Base-by-base conservation (phyloP, 2,113 vertebrate species). In the Pachypanchax playfairii region DNA sequence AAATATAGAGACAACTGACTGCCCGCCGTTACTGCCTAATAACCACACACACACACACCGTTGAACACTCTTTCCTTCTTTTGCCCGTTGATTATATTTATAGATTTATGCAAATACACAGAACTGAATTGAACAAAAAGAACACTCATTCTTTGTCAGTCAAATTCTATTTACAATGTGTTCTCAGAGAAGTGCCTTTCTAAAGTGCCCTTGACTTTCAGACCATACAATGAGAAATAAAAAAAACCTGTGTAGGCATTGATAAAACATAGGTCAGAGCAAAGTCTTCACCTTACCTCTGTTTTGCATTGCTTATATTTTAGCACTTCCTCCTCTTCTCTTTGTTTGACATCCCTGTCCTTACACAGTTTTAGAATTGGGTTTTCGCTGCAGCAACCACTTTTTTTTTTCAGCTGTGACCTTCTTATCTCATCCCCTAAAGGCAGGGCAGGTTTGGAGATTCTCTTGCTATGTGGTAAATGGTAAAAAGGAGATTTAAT, bases 1-100 rank as follows among this genome's bases (percentile, higher is more conserved):
- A 90, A 85, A 88, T 89, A 89, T 88, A 89, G 85, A 82, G 67
- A 74, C 66, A 56, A 64, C 70, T 79, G 74, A 68, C 77, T 79
- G 75, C 52, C 74, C 79, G 79, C 76, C 77, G 72, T 68, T 86
- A 75, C 73, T 48, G 64, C 60, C 65, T 43, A 54, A 70, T 6
- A 70, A 47, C 52, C 71, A 60, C 41, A 51, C 24, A 31, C 43
- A 43, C 7, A 65, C 44, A 59, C 35, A 48, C 8, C 22, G 10
- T 39, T 65, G 18, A 33, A 28, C 22, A 35, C 48, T 25, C 36
- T 54, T 52, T 22, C 28, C 13, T 39, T n/a, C 22, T 46, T 22
- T 36, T 9, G 29, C 39, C 52, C 25, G 50, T 65, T 73, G 42
- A 52, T 66, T 56, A 11, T 39, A 49, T 22, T 44, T 8, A 47